Conservation (phyloP, 2,797 vertebrate species). For the Amblyraja radiata region DNA sequence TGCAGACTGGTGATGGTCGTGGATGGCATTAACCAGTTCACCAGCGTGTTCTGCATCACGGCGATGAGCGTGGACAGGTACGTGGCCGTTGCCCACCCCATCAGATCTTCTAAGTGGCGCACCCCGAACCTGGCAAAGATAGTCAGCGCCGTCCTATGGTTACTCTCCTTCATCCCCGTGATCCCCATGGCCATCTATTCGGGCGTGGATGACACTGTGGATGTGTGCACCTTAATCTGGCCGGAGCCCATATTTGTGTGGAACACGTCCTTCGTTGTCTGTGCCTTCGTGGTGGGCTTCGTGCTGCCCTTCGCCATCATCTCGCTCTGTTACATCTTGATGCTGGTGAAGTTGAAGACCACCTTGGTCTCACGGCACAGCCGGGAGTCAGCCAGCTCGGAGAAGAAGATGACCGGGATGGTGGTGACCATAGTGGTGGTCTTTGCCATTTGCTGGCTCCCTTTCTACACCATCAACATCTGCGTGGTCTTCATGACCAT, state of each 20-base stretch:
- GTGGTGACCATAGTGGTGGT: conserved; percentile 58
- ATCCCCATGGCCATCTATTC: conserved; percentile 65
- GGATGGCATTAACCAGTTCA: conserved; percentile 70
- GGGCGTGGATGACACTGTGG: conserved; percentile 43
- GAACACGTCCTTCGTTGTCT: conserved; percentile 58
- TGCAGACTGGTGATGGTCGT: conserved; percentile 65
- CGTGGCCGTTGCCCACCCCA: conserved; percentile 56
- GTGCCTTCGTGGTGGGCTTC: conserved; percentile 63
- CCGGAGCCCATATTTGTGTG: conserved; percentile 45
- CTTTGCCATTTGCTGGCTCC: conserved; percentile 66
- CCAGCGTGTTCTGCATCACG: conserved; percentile 64
- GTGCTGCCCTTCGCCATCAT: conserved; percentile 59
- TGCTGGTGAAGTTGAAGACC: conserved; percentile 53
- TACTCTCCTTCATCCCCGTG: conserved; percentile 60
- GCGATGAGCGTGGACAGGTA: conserved; percentile 68
- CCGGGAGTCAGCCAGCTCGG: conserved; percentile 47
- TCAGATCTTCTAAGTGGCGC: conserved; percentile 57
- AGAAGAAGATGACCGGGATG: conserved; percentile 63
- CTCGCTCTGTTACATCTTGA: conserved; percentile 50
- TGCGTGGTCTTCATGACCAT: conserved; percentile 47
- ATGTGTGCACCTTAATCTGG: conserved; percentile 50
- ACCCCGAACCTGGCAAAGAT: conserved; percentile 55
- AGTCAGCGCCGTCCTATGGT: conserved; percentile 56
- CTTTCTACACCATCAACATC: conserved; percentile 67
- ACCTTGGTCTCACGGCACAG: conserved; percentile 39